Evolutionary conservation across 2,113 vertebrate genomes (phyloP), one percentile per base, ranked within the genome.

Genomic region (Vulpes vulpes): DNA sequence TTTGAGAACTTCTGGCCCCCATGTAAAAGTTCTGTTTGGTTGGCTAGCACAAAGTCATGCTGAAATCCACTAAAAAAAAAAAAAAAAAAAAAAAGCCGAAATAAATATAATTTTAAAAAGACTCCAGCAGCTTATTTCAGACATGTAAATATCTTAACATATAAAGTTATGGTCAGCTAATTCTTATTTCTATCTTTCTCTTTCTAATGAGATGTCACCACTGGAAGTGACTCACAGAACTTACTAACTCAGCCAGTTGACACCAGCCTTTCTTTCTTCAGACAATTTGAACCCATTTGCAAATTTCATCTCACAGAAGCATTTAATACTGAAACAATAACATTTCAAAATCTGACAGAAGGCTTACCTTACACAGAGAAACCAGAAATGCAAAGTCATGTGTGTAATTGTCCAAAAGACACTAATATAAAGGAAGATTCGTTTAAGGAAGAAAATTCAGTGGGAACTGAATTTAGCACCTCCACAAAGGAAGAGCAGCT

Each of bases 231-330:
- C 55, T 93, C 76, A 83, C 74, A 96, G 91, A 91, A 95, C 86
- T 25, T 38, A 35, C 38, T n/a, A 6, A 59, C 32, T 30, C 60
- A 85, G 25, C 79, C 82, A 74, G 5, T 8, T 93, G 93, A 87
- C 38, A 64, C 82, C 92, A 87, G 69, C 0, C 0, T 60, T 74
- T 94, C 95, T 79, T 81, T n/a, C 4, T 87, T 59, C 64, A 94
- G 89, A 80, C 93, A 85, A 11, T 96, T 89, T 49, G 38, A 88
- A 84, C 62, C 92, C 89, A 74, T 95, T 80, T 98, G 92, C 43
- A 73, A 43, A 69, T 95, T 74, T 22, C 30, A 80, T 51, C 82
- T 67, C 88, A 95, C 78, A 67, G 86, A 98, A 55, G 84, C 83
- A 49, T 94, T 93, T 84, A 74, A 79, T 89, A 57, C 84, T 92